Evolutionary conservation across 2,113 vertebrate species (phyloP).

Genomic region (Eulemur macaco): DNA sequence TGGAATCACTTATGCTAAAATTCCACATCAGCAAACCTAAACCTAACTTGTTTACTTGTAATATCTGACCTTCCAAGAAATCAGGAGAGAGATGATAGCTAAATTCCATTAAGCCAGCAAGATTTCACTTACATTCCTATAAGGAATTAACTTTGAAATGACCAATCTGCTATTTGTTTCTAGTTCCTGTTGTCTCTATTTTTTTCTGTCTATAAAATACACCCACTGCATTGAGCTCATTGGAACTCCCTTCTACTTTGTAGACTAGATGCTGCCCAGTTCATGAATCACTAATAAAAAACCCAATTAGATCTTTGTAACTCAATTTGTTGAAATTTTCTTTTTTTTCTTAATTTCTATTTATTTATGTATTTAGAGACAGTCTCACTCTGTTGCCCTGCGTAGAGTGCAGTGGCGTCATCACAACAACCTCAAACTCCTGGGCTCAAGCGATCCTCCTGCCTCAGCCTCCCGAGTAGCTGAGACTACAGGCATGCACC

Average conservation of each 20-base stretch:
- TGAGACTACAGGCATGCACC: neutral
- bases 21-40: neutral
- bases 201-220: neutral
- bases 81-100: neutral
- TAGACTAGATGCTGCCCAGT: neutral
- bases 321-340: neutral
- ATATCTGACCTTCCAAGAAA: neutral
- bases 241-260: neutral
- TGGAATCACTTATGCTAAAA: neutral
- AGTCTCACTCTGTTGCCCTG: neutral
- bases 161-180: neutral
- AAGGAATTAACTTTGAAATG: neutral
- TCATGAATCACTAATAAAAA: neutral
- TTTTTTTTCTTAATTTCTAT: neutral
- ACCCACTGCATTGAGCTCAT: neutral
- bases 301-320: neutral
- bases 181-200: neutral
- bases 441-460: neutral
- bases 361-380: neutral
- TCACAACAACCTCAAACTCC: neutral
- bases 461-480: neutral
- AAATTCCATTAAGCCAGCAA: neutral
- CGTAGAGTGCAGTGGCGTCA: neutral
- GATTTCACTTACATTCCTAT: neutral
- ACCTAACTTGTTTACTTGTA: neutral